phyloP scores from a whole-genome alignment of 2,113 vertebrate genomes.

The Scopus umbretta region DNA sequence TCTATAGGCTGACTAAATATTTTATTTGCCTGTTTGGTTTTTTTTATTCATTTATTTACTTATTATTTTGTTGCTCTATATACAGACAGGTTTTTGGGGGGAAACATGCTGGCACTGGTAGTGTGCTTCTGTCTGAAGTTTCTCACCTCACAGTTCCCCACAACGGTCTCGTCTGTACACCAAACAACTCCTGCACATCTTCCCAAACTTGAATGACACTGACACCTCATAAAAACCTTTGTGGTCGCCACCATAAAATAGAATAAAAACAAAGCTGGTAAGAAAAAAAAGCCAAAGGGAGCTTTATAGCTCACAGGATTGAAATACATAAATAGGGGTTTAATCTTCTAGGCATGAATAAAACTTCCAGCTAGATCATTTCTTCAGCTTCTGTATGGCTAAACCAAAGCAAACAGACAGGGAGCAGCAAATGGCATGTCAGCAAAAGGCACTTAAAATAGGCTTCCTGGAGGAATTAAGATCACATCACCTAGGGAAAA shows the following conservation, averaged over 20 bases:
- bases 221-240: not conserved
- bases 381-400: not conserved
- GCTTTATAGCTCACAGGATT: not conserved
- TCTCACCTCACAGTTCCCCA: not conserved
- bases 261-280: not conserved
- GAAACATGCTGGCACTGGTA: not conserved
- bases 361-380: not conserved
- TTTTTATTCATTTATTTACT: not conserved
- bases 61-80: not conserved
- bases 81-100: not conserved
- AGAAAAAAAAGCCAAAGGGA: not conserved
- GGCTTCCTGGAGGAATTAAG: not conserved
- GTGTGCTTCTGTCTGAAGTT: not conserved
- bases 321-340: not conserved
- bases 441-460: not conserved
- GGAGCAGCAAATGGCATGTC: not conserved
- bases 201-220: not conserved
- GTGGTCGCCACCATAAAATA: not conserved
- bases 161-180: fast-evolving
- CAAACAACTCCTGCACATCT: not conserved
- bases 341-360: not conserved
- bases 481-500: not conserved
- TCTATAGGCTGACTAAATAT: not conserved
- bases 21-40: not conserved
- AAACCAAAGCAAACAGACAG: not conserved